These are phyloP conservation scores for Onthophagus sagittarius DNA, from an alignment of 2,888 invertebrate genomes.

Conservation along the genomic window DNA sequence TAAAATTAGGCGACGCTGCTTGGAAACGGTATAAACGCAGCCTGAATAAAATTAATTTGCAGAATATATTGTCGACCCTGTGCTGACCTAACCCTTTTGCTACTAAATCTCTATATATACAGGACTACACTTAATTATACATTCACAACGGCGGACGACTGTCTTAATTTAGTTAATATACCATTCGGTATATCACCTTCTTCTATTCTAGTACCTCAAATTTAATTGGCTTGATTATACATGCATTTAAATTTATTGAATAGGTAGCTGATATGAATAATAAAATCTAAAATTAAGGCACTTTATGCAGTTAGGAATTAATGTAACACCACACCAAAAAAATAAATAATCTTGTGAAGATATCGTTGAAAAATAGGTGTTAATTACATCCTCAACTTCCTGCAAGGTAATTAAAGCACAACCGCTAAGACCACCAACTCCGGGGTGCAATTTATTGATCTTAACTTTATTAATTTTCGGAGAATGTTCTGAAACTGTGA, in stretches of 20 bases:
- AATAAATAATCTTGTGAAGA: neutral
- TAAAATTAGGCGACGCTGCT: neutral
- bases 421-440: neutral
- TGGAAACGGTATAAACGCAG: neutral
- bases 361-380: neutral
- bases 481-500: neutral
- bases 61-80: neutral
- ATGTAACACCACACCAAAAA: neutral
- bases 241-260: neutral
- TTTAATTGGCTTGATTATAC: neutral
- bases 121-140: neutral
- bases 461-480: neutral
- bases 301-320: neutral
- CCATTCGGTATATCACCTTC: neutral
- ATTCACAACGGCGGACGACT: neutral
- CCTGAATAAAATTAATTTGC: neutral
- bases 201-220: neutral
- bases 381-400: neutral
- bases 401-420: neutral
- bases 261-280: neutral
- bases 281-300: neutral
- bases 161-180: neutral
- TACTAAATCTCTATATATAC: neutral
- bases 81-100: neutral
- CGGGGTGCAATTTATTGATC: neutral